Evolutionary conservation across 2,113 vertebrate genomes (phyloP), one percentile per base, ranked within the genome.

Genomic region (Planiliza haematocheilus): DNA sequence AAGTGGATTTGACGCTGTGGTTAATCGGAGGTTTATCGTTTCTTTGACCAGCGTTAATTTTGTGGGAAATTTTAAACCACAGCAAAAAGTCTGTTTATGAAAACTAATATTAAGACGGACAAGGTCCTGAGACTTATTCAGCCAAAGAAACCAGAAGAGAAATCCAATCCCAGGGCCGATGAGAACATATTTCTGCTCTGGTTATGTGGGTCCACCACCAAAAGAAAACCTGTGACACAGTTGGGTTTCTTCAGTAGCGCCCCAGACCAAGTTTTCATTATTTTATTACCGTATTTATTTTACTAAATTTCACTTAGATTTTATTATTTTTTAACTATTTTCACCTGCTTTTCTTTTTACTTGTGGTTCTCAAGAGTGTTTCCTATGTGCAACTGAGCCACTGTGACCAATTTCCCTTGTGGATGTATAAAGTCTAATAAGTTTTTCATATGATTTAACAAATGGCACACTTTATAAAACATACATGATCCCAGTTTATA

Each of bases 1-100:
- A 76, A 88, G 74, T 85, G 74, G 64, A 59, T 72, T 41, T 82
- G 82, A 85, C 59, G 74, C 72, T 71, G 75, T 0, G 71, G 77
- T 85, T 70, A 58, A 88, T 84, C 52, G 55, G 84, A 4, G 64
- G 82, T 85, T 81, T 57, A 67, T 86, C 48, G 10, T 86, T 70
- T 66, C 39, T 61, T 10, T 78, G 71, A 77, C 73, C 77, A 80
- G 66, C 63, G 64, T 80, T 84, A 62, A 80, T 80, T 87, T 52
- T 70, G 74, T 70, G 77, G 77, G 52, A 60, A 73, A 70, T 71
- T 63, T 30, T 48, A 21, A 41, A 76, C 86, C 83, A 65, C 85
- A 74, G 70, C 34, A 9, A 69, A 43, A 30, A 30, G 73, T 81
- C 64, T 18, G 46, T 80, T 81, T 76, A 50, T 49, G 38, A 85